Base-by-base conservation (phyloP, 2,797 vertebrate genomes). In the Gymnopithys bicolor region DNA sequence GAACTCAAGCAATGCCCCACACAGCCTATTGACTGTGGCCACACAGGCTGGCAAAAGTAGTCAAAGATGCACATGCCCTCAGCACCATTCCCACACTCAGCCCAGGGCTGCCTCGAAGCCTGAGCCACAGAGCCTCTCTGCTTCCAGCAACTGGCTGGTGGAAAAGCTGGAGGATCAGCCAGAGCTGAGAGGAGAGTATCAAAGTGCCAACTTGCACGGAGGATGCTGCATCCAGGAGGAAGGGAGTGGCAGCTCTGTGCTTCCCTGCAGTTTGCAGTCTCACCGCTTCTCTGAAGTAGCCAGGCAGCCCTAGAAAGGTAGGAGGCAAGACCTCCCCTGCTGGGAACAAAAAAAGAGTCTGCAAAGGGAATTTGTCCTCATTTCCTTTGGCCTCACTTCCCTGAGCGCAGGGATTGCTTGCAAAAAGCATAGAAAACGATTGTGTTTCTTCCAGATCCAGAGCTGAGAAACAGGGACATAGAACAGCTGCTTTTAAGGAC, bases 191-290 rank as follows among this genome's bases (percentile, higher is more conserved):
- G 24, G 22, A 81, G 18, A 74, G 45, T 41, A 74, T 48, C 33
- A 37, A 75, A n/a, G 28, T 7, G 17, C 46, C 35, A 35, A 23
- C 24, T 25, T 33, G 18, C 43, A 48, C 0, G 8, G 48, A 64
- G 35, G 30, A 66, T 48, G 35, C 37, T 55, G 41, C 2, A 0
- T 16, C 5, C 21, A 17, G 21, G 28, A 60, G 77, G 21, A 2
- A 13, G 48, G 8, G 7, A 87, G 60, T 0, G 2, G n/a, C 41
- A 69, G 56, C 35, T 59, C 45, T 2, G 1, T 0, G 2, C 19
- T 68, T 78, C 46, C 37, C 11, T 0, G 0, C 21, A 37, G 33
- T 11, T 4, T 24, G 56, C 17, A 62, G 68, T 19, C 32, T 41
- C 64, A 27, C 21, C 64, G 33, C 32, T 64, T 25, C 48, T 76